Conservation (phyloP, 1,140 invertebrate species). For the Hylaeus anthracinus region DNA sequence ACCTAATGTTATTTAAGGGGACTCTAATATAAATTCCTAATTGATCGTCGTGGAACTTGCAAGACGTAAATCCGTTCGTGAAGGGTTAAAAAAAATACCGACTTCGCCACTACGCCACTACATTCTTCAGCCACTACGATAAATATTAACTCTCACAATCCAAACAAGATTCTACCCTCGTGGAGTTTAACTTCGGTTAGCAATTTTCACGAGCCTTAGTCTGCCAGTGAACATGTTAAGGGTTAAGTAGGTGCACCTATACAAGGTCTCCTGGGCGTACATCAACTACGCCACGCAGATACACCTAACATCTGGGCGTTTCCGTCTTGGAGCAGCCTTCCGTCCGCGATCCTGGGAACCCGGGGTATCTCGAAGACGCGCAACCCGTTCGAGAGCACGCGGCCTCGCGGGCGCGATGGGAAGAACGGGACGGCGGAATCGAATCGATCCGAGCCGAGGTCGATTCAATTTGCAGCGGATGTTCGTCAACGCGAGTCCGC, state of each 20-base stretch:
- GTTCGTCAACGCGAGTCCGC: slow-evolving; percentile 40
- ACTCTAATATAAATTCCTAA: too few species aligned
- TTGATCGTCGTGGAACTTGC: too few species aligned
- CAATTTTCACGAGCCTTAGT: too few species aligned
- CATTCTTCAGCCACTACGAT: too few species aligned
- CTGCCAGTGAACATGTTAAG: not conserved
- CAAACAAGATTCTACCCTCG: too few species aligned
- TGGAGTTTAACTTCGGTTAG: too few species aligned
- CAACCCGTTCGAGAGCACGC: not conserved
- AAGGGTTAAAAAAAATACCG: too few species aligned
- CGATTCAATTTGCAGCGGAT: not conserved
- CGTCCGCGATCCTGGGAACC: slow-evolving; percentile 10
- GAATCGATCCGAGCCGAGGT: slow-evolving; percentile 17
- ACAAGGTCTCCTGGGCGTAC: slow-evolving; percentile 66
- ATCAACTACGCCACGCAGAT: slow-evolving; percentile 60
- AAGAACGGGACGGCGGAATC: not conserved
- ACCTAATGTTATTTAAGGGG: too few species aligned
- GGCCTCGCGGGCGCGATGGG: not conserved
- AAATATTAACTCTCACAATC: too few species aligned
- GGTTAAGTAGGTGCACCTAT: slow-evolving; percentile 45
- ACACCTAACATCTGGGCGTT: slow-evolving; percentile 75
- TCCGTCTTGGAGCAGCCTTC: slow-evolving; percentile 67
- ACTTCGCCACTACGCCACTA: too few species aligned
- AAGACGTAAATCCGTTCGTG: too few species aligned
- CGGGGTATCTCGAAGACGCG: not conserved